Conservation (phyloP, 2,113 vertebrate genomes). For the Pungitius pungitius region DNA sequence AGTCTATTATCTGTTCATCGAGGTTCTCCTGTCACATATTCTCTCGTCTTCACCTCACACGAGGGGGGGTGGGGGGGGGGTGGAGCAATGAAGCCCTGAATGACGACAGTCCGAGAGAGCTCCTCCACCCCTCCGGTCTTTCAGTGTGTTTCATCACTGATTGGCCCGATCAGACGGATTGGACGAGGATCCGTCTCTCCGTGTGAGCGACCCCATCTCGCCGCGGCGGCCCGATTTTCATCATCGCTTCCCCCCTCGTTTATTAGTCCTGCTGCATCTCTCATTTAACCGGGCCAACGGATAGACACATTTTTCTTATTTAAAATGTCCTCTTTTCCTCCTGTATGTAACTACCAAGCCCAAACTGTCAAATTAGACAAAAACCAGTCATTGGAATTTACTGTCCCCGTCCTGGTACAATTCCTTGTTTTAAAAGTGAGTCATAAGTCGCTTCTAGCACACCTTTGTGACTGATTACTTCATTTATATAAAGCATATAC, state of each 20-base stretch:
- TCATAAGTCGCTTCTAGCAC: neutral
- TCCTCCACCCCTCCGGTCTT: constrained; percentile 48
- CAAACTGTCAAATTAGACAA: neutral
- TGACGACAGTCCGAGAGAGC: constrained; percentile 21
- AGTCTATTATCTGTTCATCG: constrained; percentile 62
- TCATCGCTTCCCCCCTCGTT: neutral
- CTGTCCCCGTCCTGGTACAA: neutral
- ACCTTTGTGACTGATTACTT: neutral
- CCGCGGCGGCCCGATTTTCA: constrained; percentile 58
- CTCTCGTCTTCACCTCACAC: constrained; percentile 34
- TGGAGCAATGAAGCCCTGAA: constrained; percentile 29
- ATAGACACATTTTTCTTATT: constrained; percentile 10
- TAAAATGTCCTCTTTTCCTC: neutral
- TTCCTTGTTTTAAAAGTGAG: no score
- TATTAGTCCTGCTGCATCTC: neutral
- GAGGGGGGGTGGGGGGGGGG: neutral
- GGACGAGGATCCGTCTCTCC: constrained; percentile 50
- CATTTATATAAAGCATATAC: neutral
- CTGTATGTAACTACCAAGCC: no score
- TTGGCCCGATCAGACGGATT: constrained; percentile 58
- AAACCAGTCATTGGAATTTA: neutral
- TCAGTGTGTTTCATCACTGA: constrained; percentile 70
- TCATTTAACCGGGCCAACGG: constrained; percentile 16
- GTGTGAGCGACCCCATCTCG: constrained; percentile 46
- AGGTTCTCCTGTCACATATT: constrained; percentile 33